A percentile compares a stretch with the other conserved stretches of the same genome.
Conservation (phyloP, 2,888 invertebrate genomes). For the Dasysyrphus tricinctus region DNA sequence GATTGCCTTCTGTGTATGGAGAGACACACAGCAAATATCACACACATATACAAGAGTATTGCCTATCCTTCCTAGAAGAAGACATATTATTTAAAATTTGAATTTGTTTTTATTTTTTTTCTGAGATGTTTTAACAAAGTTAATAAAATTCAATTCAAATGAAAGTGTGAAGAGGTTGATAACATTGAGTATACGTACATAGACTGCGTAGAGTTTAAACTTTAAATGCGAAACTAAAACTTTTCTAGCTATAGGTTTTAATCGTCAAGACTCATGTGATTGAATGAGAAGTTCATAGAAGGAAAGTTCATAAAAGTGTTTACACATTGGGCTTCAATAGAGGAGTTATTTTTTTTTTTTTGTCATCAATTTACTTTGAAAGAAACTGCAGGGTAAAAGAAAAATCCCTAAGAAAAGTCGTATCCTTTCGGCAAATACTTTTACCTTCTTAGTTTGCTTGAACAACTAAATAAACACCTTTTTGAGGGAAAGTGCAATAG, state of each 20-base stretch:
- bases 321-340: slow-evolving; percentile 35
- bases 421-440: slow-evolving; percentile 34
- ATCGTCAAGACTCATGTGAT: slow-evolving; percentile 24
- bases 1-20: slow-evolving; percentile 54
- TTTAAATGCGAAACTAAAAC: slow-evolving; percentile 12
- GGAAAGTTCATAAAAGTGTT: slow-evolving; percentile 51
- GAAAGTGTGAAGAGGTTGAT: slow-evolving; percentile 13
- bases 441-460: slow-evolving; percentile 13
- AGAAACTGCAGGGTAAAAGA: slow-evolving; percentile 10
- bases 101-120: slow-evolving; percentile 24
- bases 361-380: slow-evolving; percentile 20
- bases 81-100: slow-evolving; percentile 49
- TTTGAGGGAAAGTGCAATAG: slow-evolving; percentile 17
- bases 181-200: background rate
- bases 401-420: slow-evolving; percentile 23
- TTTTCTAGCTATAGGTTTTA: slow-evolving; percentile 33
- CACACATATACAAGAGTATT: background rate
- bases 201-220: slow-evolving; percentile 1
- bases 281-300: slow-evolving; percentile 15
- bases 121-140: slow-evolving; percentile 1
- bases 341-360: slow-evolving; percentile 33
- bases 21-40: background rate
- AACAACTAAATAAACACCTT: slow-evolving; percentile 21
- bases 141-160: slow-evolving; percentile 60
- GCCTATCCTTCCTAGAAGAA: background rate